Conservation (phyloP, 2,797 vertebrate species). For the Xerus rutilus region DNA sequence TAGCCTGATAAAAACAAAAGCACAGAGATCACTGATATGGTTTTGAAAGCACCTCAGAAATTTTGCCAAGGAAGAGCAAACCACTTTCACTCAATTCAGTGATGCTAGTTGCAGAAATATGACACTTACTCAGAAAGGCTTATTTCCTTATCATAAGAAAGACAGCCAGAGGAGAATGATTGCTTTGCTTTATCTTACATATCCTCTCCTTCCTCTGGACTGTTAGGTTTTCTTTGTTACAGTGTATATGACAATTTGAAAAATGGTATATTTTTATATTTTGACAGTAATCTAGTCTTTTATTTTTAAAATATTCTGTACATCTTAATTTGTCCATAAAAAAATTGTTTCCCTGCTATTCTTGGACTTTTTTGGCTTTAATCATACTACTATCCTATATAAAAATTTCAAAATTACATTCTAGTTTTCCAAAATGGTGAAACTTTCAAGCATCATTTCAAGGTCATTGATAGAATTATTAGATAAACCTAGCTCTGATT, state of each 20-base stretch:
- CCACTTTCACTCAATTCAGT: neutral
- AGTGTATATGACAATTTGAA: neutral
- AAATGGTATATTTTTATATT: neutral
- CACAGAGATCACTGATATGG: neutral
- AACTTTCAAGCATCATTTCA: neutral
- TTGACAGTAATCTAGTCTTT: neutral
- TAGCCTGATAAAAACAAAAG: neutral
- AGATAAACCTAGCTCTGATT: neutral
- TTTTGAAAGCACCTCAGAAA: neutral
- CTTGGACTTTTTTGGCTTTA: neutral
- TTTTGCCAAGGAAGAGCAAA: neutral
- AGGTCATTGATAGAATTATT: neutral
- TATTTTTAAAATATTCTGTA: neutral
- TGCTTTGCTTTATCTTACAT: neutral
- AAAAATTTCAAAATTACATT: neutral
- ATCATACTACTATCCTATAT: neutral
- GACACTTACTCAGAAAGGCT: neutral
- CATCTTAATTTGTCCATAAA: neutral
- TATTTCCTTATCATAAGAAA: neutral
- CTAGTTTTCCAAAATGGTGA: neutral
- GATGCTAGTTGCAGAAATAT: neutral
- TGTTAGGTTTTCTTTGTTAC: neutral
- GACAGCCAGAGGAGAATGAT: neutral
- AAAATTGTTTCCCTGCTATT: neutral
- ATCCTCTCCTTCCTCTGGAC: neutral